phyloP scores from a whole-genome alignment of 2,888 invertebrate species.

The Pristionchus maxplancki region DNA sequence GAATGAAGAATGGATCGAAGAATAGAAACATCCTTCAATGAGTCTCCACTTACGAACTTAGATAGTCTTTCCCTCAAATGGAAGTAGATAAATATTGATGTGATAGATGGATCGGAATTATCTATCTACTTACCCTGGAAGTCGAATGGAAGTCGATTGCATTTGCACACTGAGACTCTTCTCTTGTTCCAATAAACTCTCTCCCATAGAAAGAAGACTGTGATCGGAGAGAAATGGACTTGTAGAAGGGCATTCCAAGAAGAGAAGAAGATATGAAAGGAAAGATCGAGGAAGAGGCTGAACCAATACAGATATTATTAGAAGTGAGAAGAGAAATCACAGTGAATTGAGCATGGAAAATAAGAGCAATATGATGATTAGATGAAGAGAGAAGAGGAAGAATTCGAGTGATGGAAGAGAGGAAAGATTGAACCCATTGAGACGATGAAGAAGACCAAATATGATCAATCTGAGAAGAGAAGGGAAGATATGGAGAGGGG shows the following conservation, averaged over 20 bases:
- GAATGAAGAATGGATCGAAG: slow-evolving; percentile 2
- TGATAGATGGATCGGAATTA: too few species aligned
- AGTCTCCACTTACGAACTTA: background rate
- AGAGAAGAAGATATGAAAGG: background rate
- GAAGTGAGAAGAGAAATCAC: background rate
- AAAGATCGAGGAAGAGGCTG: background rate
- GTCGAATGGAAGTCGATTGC: slow-evolving; percentile 68
- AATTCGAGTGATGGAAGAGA: background rate
- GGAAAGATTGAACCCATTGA: slow-evolving; percentile 13
- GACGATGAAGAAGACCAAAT: slow-evolving; percentile 30
- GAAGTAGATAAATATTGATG: too few species aligned
- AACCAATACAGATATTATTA: background rate
- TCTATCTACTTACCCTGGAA: slow-evolving; percentile 73
- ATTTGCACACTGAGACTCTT: slow-evolving; percentile 68
- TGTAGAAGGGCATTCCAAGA: background rate
- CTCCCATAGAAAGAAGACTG: slow-evolving; percentile 65
- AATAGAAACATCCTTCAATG: background rate
- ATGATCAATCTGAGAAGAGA: background rate
- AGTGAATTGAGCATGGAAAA: slow-evolving; percentile 46
- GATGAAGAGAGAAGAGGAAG: slow-evolving; percentile 21
- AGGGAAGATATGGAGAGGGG: background rate
- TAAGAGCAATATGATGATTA: slow-evolving; percentile 38
- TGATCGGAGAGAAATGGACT: slow-evolving; percentile 53
- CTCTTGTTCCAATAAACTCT: slow-evolving; percentile 69
- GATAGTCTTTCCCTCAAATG: background rate